phyloP scores from a whole-genome alignment of 2,113 vertebrate species.

The Maylandia zebra region DNA sequence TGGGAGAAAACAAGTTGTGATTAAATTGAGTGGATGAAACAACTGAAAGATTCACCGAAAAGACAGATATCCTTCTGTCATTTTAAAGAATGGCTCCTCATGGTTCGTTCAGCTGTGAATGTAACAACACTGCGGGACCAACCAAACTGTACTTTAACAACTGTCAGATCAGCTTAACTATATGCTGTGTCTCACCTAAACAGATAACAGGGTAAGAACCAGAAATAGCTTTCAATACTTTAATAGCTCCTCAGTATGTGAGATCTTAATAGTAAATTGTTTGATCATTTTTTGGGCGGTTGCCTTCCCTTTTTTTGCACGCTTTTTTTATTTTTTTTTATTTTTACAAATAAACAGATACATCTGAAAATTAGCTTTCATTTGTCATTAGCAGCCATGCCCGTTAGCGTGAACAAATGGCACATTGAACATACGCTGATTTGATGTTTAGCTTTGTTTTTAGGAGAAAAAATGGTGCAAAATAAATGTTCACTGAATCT shows the following conservation, averaged over 20 bases:
- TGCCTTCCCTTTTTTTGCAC: not conserved
- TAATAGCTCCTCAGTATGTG: not conserved
- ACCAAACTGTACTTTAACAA: not conserved
- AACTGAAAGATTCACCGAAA: not conserved
- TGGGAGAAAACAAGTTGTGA: not conserved
- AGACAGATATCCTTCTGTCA: not conserved
- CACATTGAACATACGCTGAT: not conserved
- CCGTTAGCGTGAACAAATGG: not conserved
- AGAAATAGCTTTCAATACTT: not conserved
- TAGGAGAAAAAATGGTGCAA: not conserved
- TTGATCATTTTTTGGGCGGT: accelerated
- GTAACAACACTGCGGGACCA: not conserved
- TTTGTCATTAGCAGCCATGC: no score
- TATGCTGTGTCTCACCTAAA: not conserved
- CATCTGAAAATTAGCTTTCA: not conserved
- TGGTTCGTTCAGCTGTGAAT: not conserved
- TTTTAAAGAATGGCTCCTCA: not conserved
- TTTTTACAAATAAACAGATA: not conserved
- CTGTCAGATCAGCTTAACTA: not conserved
- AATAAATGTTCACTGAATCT: not conserved
- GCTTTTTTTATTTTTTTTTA: not conserved
- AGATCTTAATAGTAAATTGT: not conserved
- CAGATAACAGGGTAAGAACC: not conserved
- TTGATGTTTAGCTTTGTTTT: not conserved
- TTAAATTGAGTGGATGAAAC: not conserved